Evolutionary conservation across 2,888 invertebrate genomes (phyloP), one percentile per base, ranked within the genome.

Genomic region (Amorpha juglandis): DNA sequence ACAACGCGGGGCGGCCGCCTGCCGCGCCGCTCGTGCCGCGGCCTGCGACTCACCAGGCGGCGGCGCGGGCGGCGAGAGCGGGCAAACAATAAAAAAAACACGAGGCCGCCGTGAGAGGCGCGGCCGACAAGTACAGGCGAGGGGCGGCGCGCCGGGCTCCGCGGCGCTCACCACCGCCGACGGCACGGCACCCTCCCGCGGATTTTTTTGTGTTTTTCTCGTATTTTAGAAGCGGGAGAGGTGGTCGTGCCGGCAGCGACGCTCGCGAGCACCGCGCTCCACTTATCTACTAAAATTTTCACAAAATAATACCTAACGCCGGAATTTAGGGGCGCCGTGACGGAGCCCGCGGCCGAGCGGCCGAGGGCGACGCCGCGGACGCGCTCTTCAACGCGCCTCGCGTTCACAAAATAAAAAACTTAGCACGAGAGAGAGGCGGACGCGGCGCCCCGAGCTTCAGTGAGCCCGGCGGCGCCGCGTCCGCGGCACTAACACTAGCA

Each of bases 261-360:
- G 76, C 72, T 71, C 72, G 70, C 73, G 71, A 68, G 68, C 70
- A 71, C 75, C 74, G 76, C 80, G 79, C 83, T 82, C 79, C 82
- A 82, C 92, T 91, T 92, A 92, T 71, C 88, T 90, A 92, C 92
- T 92, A 92, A 91, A 92, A 91, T 92, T 92, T 92, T 91, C 90
- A 87, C 90, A 92, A 92, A 92, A 92, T 92, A 92, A 92, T 92
- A 92, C 91, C 92, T 91, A 91, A 90, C 90, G 90, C 90, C 90
- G 89, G 90, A 92, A 91, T 91, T 90, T 90, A 79, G 86, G 83
- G 83, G 83, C 86, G 79, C 75, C 80, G 81, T 72, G 78, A 74
- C 83, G 80, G 72, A 80, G 84, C 75, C 79, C 78, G 52, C 71
- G 62, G 82, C 83, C 89, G 80, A 89, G 76, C 91, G 86, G 81